Evolutionary conservation across 2,797 vertebrate genomes (phyloP), one percentile per base, ranked within the genome.

Genomic region (Psittacula echo): DNA sequence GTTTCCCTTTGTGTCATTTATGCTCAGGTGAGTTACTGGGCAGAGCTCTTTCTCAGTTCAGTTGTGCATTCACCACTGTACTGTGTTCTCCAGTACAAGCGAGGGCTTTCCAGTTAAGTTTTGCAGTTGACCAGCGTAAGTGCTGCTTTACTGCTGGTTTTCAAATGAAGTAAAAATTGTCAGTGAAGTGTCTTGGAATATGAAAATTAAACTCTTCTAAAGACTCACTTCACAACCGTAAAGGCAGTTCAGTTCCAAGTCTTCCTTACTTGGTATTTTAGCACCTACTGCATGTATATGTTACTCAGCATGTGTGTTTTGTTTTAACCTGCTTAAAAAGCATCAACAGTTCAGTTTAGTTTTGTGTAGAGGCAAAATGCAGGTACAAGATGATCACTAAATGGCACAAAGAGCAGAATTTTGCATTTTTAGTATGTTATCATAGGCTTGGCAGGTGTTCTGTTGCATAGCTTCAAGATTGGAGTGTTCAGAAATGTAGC

Each of bases 341-440:
- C 39, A 30, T 53, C 34, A 39, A 5, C 61, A 73, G 16, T 65
- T 47, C 64, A 41, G 30, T 47, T 48, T 50, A 2, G 13, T 51
- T 85, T 70, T 83, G 56, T 50, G 30, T 44, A 12, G 45, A 48
- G 20, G 9, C 54, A 44, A 74, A 74, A 29, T 8, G 22, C 47
- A 39, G 61, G 30, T 51, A 39, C 5, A 5, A 11, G 39, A 3
- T 47, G 21, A 42, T 39, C 0, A 0, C 22, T 53, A 13, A 67
- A 61, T 5, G 16, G 15, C 62, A 66, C 68, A 8, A 51, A 27
- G 68, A 61, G 27, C n/a, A 17, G 4, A 37, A 53, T 72, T 85
- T 41, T 44, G 27, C 27, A 2, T 60, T 53, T 70, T 56, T 71
- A 39, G 3, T 7, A 12, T 61, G 19, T 19, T 4, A 0, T 1